Base-by-base conservation (phyloP, 2,113 vertebrate species). In the Antigone vipio region DNA sequence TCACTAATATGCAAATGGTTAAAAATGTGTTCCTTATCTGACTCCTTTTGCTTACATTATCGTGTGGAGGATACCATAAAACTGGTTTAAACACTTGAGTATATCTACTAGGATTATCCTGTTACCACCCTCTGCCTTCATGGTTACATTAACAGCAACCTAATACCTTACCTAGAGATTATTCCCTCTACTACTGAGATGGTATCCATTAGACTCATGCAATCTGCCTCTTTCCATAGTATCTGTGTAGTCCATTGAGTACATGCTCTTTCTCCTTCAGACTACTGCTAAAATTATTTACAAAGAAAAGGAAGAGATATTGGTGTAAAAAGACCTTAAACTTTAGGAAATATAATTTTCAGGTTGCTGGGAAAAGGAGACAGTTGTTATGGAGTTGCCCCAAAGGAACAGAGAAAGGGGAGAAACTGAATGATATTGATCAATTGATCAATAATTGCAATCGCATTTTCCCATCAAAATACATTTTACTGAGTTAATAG, bases 71-170 rank as follows among this genome's bases (percentile, higher is more conserved):
- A 53, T 73, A 79, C 78, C 85, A 92, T 84, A 95, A 94, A 96
- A 93, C 77, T 93, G 71, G 85, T 92, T 96, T 96, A 92, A 93
- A 94, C 72, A 93, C 62, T 76, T 89, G 81, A 73, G 45, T 86
- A 23, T 91, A 79, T 96, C 84, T 94, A 56, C 60, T 44, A 91
- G 77, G 78, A 95, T 94, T 95, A 91, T 93, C 78, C 89, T 95
- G 77, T 95, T 95, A 95, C 87, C 81, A 89, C 52, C 44, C 34
- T 93, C 52, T 82, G 87, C 58, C 78, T 93, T 92, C 78, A 88
- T 83, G 66, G 85, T 88, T 93, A 83, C 87, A 88, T 93, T 94
- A 95, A 58, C 62, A 80, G 89, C 87, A 94, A 92, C 74, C 49
- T 94, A 93, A 95, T 83, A 94, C 62, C n/a, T 85, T 85, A 85